These are phyloP conservation scores for Montifringilla adamsi DNA, from an alignment of 2,113 vertebrate genomes.

Conservation along the genomic window DNA sequence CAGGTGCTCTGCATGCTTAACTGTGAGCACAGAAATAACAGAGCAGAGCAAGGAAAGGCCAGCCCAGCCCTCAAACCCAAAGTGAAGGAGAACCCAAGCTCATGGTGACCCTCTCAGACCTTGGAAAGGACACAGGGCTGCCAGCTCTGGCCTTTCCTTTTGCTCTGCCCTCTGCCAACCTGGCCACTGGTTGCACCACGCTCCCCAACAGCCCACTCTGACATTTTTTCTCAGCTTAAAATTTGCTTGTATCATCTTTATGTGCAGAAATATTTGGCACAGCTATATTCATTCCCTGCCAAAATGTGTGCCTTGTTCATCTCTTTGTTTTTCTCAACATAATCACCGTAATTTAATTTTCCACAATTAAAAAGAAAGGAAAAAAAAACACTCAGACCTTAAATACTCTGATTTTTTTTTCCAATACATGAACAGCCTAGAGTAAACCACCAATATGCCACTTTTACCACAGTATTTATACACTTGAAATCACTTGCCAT, in stretches of 20 bases:
- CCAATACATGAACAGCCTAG: not conserved
- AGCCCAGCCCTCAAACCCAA: fast-evolving
- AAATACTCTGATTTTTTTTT: not conserved
- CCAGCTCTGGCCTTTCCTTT: not conserved
- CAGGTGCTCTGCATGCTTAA: not conserved
- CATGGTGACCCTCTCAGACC: not conserved
- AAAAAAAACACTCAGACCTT: not conserved
- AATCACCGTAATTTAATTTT: not conserved
- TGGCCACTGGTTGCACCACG: fast-evolving
- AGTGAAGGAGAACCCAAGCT: not conserved
- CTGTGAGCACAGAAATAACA: not conserved
- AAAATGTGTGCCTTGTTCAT: not conserved
- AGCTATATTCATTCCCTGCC: not conserved
- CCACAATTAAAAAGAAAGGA: not conserved
- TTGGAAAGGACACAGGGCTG: not conserved
- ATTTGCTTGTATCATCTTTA: not conserved
- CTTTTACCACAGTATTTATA: not conserved
- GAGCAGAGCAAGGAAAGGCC: not conserved
- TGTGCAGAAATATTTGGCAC: not conserved
- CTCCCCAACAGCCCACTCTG: fast-evolving
- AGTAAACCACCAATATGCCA: not conserved
- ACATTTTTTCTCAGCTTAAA: fast-evolving
- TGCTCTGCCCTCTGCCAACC: not conserved
- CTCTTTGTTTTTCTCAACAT: not conserved
- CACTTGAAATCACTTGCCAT: not conserved